Evolutionary conservation across 1,140 invertebrate species (phyloP).

Genomic region (Drosophila subpulchrella): DNA sequence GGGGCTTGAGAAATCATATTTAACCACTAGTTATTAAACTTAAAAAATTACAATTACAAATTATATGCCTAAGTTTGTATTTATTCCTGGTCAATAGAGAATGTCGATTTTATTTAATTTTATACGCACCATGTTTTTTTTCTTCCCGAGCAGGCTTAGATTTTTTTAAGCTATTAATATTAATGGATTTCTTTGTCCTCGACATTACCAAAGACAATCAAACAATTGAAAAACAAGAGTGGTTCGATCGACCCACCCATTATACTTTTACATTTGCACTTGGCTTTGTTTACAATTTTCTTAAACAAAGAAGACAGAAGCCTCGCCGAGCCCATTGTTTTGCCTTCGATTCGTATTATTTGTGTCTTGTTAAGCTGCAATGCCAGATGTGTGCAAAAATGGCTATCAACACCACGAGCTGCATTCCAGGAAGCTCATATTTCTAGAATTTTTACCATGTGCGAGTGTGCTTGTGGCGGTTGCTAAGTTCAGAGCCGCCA

Average conservation of each 20-base stretch:
- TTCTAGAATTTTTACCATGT: constrained; percentile 68
- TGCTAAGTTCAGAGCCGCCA: constrained; percentile 58
- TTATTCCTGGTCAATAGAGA: no score
- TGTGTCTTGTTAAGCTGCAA: constrained; percentile 46
- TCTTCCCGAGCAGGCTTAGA: no score
- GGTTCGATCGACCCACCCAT: no score
- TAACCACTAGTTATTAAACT: no score
- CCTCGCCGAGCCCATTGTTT: constrained; percentile 12
- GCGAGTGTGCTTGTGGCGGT: constrained; percentile 31
- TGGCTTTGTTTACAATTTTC: not conserved
- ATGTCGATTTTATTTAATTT: no score
- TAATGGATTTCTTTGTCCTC: no score
- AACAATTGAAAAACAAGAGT: no score
- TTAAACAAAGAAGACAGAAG: constrained; percentile 1
- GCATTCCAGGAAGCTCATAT: constrained; percentile 65
- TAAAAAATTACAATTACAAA: no score
- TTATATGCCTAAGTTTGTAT: no score
- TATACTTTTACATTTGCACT: not conserved
- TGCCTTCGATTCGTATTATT: constrained; percentile 42
- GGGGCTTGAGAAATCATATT: not conserved
- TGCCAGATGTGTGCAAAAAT: constrained; percentile 43
- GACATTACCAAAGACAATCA: no score
- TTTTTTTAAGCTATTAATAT: no score
- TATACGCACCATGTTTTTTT: no score
- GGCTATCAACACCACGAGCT: constrained; percentile 48